A percentile compares a stretch with the other conserved stretches of the same genome.
phyloP scores from a whole-genome alignment of 2,888 invertebrate genomes.

The Noctua fimbriata region DNA sequence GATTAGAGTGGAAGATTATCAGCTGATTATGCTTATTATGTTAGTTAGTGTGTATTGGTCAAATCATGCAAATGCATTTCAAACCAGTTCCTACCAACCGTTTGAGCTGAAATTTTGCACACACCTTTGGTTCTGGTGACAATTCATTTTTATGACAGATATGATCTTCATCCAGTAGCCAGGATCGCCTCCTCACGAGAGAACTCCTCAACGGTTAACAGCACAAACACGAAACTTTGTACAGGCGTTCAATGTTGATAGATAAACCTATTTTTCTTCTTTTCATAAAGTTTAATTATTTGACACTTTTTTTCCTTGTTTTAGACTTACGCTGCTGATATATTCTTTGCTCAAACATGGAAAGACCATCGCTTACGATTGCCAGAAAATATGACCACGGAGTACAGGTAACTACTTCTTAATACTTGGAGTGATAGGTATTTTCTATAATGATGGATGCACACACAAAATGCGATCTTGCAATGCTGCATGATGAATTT shows the following conservation, averaged over 20 bases:
- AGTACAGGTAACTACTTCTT: slow-evolving; percentile 92
- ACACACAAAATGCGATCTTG: neutral
- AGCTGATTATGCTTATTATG: too few species aligned
- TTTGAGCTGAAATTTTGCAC: neutral
- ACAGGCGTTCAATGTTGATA: neutral
- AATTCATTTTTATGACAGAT: neutral
- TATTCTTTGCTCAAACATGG: slow-evolving; percentile 98
- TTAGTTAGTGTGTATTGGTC: neutral
- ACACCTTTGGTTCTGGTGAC: neutral
- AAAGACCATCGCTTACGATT: slow-evolving; percentile 96
- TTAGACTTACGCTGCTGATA: slow-evolving; percentile 97
- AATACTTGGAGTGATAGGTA: neutral
- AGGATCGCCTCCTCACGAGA: neutral
- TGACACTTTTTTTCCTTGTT: slow-evolving; percentile 41
- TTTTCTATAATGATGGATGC: neutral
- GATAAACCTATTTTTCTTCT: neutral
- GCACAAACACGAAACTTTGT: neutral
- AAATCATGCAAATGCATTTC: neutral
- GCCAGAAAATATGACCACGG: slow-evolving; percentile 98
- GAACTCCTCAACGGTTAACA: neutral
- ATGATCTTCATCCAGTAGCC: neutral
- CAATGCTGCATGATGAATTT: neutral
- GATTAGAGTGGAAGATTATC: too few species aligned
- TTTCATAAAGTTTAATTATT: neutral
- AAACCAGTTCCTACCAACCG: neutral